Conservation (phyloP, 2,113 vertebrate genomes). For the Corythornis cristatus region DNA sequence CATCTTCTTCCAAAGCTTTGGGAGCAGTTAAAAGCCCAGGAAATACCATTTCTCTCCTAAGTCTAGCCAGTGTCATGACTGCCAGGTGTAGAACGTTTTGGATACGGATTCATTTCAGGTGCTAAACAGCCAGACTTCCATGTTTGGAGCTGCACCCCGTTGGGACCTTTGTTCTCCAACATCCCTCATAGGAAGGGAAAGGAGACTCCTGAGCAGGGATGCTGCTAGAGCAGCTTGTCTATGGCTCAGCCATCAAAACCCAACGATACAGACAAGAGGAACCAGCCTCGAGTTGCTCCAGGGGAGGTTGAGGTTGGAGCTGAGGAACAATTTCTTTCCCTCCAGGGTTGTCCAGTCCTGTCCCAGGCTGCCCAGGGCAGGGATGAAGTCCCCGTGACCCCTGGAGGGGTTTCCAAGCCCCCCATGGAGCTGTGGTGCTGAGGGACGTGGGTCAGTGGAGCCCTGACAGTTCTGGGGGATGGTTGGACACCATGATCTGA, state of each 20-base stretch:
- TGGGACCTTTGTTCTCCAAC: not conserved
- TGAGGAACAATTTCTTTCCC: not conserved
- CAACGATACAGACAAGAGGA: not conserved
- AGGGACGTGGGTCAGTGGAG: not conserved
- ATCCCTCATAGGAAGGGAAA: not conserved
- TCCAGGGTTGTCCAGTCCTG: not conserved
- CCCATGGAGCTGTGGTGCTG: not conserved
- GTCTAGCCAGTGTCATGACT: accelerated
- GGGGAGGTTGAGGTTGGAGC: not conserved
- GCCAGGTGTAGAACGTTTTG: not conserved
- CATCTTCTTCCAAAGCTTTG: not conserved
- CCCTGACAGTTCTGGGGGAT: not conserved
- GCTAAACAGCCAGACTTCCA: not conserved
- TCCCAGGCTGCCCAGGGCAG: not conserved
- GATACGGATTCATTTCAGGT: not conserved
- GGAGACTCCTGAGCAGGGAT: accelerated
- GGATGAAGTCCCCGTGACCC: not conserved
- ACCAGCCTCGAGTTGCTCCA: not conserved
- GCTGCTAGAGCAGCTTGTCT: not conserved
- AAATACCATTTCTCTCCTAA: not conserved
- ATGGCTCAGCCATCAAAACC: not conserved
- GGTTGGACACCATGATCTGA: not conserved
- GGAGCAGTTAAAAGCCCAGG: not conserved
- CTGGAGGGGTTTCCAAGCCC: not conserved
- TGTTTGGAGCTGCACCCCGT: accelerated